Conservation (phyloP, 2,797 vertebrate species). For the Anolis apletophallus region DNA sequence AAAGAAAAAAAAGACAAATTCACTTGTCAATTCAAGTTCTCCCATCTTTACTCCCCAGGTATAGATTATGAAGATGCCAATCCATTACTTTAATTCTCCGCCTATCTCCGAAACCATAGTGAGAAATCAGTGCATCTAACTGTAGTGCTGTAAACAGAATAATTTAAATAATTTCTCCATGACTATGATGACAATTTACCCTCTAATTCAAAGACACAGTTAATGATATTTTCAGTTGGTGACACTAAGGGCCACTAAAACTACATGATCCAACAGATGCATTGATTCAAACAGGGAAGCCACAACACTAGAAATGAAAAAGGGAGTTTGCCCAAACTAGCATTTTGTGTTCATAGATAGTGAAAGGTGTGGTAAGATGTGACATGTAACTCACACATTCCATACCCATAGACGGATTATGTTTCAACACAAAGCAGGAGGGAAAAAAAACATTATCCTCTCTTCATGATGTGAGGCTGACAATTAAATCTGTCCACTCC, state of each 20-base stretch:
- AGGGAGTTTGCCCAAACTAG: too few species aligned
- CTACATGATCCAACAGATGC: background rate
- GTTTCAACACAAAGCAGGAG: too few species aligned
- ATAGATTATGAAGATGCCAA: background rate
- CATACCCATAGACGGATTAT: background rate
- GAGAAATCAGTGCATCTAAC: background rate
- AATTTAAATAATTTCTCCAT: background rate
- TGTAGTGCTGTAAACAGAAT: background rate
- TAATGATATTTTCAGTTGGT: background rate
- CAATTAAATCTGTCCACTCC: too few species aligned
- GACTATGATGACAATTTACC: background rate
- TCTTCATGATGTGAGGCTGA: too few species aligned
- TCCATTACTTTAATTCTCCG: background rate
- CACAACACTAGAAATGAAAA: background rate
- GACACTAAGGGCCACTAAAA: background rate
- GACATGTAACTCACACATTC: background rate
- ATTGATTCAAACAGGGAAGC: background rate
- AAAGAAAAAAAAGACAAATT: constrained; percentile 6
- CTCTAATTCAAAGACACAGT: background rate
- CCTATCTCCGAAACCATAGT: background rate
- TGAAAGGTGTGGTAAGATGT: too few species aligned
- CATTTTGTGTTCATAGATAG: too few species aligned
- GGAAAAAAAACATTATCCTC: too few species aligned
- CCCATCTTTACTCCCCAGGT: background rate
- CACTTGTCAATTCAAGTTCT: too few species aligned